Evolutionary conservation across 2,113 vertebrate genomes (phyloP).

Genomic region (Petaurus breviceps): DNA sequence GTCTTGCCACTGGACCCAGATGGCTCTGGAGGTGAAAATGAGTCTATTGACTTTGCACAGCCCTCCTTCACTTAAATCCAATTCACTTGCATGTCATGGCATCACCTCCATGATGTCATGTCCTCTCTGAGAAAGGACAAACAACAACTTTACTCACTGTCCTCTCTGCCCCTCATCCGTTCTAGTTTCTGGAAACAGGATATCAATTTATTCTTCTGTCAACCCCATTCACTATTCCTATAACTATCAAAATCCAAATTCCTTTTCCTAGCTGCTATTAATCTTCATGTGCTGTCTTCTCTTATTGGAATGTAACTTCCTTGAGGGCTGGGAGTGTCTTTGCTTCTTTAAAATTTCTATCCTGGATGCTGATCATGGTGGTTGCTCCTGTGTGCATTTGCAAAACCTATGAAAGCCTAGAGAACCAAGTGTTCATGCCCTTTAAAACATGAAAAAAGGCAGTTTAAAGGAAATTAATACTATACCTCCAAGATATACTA

Average conservation of each 20-base stretch:
- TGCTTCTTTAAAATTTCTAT: neutral
- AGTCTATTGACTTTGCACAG: too few species aligned
- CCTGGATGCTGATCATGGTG: neutral
- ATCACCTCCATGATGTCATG: too few species aligned
- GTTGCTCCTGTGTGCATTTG: neutral
- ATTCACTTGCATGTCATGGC: too few species aligned
- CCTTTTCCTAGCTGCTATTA: neutral
- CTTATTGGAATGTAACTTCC: neutral
- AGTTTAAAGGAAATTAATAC: neutral
- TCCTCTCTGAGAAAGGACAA: too few species aligned
- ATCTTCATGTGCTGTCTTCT: neutral
- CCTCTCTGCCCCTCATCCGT: neutral
- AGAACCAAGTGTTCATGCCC: neutral
- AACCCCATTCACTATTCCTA: neutral
- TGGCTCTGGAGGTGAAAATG: too few species aligned
- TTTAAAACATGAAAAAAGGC: neutral
- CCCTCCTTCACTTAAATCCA: too few species aligned
- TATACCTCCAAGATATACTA: neutral
- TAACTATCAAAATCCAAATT: neutral
- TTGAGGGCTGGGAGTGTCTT: neutral
- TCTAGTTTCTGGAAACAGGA: neutral
- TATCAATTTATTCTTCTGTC: neutral
- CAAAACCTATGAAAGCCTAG: neutral
- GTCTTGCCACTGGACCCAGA: too few species aligned
- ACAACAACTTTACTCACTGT: neutral